Conservation (phyloP, 2,113 vertebrate species). For the Tringa solitaria region DNA sequence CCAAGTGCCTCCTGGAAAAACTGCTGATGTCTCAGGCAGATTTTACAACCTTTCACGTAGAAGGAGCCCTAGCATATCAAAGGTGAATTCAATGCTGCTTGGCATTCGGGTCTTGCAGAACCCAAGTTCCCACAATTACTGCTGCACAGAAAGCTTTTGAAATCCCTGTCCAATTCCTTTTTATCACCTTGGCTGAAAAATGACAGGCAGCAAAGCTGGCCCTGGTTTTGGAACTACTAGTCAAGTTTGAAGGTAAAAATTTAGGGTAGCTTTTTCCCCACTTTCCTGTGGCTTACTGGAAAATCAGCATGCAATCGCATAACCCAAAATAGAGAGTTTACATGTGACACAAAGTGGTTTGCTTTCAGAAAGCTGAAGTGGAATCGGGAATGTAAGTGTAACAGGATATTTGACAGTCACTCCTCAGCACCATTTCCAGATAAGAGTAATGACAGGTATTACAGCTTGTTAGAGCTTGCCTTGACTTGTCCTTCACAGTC, state of each 20-base stretch:
- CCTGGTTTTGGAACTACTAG: background rate
- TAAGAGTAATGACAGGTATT: background rate
- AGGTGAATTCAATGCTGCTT: background rate
- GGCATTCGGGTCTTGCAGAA: background rate
- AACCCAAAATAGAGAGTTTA: background rate
- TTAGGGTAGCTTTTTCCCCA: fast-evolving
- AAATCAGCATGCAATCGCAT: background rate
- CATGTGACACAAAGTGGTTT: background rate
- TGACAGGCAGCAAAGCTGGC: background rate
- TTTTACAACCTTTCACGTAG: background rate
- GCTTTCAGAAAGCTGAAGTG: background rate
- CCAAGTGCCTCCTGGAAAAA: background rate
- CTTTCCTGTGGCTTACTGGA: background rate
- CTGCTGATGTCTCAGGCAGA: background rate
- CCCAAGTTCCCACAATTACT: background rate
- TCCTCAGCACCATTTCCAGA: background rate
- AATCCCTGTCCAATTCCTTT: background rate
- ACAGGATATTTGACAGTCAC: background rate
- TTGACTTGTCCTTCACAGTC: background rate
- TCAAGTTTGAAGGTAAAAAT: background rate
- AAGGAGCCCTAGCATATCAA: background rate
- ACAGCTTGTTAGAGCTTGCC: background rate
- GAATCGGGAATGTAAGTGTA: background rate
- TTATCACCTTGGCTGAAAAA: background rate
- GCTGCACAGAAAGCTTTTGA: background rate